Conservation (phyloP, 2,888 invertebrate genomes). For the Nycteola revayana region DNA sequence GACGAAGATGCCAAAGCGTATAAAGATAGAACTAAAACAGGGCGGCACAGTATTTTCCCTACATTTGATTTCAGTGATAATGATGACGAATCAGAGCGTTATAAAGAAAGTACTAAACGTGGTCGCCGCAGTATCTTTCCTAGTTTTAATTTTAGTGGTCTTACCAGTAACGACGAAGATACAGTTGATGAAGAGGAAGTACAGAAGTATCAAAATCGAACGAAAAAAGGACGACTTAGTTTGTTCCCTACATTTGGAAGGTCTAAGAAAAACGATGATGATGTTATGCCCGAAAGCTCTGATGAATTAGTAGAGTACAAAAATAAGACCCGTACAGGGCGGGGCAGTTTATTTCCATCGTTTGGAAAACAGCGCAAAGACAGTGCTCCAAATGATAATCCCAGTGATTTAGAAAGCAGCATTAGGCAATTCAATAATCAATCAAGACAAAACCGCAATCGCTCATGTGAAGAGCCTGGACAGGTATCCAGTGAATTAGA, state of each 20-base stretch:
- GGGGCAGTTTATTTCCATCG: constrained; percentile 66
- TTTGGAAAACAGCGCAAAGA: constrained; percentile 69
- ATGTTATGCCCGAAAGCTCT: constrained; percentile 67
- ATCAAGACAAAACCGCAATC: constrained; percentile 54
- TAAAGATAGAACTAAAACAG: constrained; percentile 61
- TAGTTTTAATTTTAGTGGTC: constrained; percentile 62
- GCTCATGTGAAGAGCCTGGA: constrained; percentile 51
- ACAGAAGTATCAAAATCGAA: constrained; percentile 66
- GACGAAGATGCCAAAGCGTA: constrained; percentile 58
- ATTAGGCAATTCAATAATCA: constrained; percentile 66
- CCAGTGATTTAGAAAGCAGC: constrained; percentile 63
- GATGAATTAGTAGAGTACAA: constrained; percentile 71
- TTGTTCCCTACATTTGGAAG: constrained; percentile 70
- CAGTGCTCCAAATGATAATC: constrained; percentile 49
- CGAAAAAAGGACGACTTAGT: constrained; percentile 66
- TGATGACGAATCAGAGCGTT: constrained; percentile 58
- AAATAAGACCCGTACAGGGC: constrained; percentile 63
- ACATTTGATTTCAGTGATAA: constrained; percentile 68
- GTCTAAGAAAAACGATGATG: constrained; percentile 61
- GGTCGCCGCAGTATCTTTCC: constrained; percentile 72
- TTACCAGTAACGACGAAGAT: constrained; percentile 58
- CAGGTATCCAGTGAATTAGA: constrained; percentile 59
- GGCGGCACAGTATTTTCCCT: constrained; percentile 67
- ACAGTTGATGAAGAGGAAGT: constrained; percentile 68
- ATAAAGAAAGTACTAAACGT: constrained; percentile 63